Evolutionary conservation across 2,113 vertebrate species (phyloP).

Genomic region (Gopherus evgoodei): DNA sequence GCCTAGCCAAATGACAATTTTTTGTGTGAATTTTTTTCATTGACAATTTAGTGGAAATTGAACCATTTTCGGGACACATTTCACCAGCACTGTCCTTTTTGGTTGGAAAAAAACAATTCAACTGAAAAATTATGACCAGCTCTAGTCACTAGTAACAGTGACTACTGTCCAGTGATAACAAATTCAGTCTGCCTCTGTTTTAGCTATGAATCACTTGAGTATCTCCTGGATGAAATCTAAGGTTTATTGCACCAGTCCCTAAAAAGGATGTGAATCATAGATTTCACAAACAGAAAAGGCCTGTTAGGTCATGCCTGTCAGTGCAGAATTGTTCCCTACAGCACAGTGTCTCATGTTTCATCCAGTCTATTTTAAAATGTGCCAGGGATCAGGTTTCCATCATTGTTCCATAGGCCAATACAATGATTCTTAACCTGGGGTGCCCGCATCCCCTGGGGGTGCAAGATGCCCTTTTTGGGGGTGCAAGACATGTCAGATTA

Average conservation of each 20-base stretch:
- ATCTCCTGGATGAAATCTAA: neutral
- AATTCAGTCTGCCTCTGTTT: neutral
- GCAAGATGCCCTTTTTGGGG: too few species aligned
- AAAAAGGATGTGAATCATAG: neutral
- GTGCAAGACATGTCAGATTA: too few species aligned
- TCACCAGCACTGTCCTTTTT: neutral
- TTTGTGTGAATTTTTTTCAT: neutral
- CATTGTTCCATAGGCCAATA: neutral
- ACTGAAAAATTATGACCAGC: too few species aligned
- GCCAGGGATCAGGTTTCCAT: neutral
- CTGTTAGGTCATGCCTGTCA: neutral
- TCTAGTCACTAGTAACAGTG: neutral
- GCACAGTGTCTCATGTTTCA: neutral
- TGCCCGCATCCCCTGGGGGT: too few species aligned
- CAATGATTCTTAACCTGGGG: too few species aligned
- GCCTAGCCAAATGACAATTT: neutral
- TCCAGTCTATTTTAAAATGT: neutral
- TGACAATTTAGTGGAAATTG: neutral
- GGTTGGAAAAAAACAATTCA: neutral
- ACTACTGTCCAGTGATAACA: neutral
- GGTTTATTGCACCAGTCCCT: neutral
- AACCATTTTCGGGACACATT: neutral
- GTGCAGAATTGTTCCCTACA: neutral
- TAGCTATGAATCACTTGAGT: neutral
- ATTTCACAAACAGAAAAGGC: neutral